Evolutionary conservation across 2,888 invertebrate species (phyloP), one percentile per base, ranked within the genome.

Genomic region (Trichopoda pennipes): DNA sequence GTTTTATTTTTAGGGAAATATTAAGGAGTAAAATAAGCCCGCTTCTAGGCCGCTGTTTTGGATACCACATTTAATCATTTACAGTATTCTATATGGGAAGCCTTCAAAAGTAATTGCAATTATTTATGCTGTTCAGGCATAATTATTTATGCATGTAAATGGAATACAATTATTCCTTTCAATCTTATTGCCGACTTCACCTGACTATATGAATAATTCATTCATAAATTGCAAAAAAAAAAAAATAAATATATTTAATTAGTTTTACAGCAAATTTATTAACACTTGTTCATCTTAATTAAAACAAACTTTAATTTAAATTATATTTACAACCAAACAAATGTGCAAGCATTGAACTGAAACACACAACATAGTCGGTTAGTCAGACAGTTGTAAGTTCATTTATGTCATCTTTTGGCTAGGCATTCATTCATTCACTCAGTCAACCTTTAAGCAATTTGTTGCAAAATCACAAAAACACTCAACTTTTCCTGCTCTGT

Each of bases 401-500:
- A n/a, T 12, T 32, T 23, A 75, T 19, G 2, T 55, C 55, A 55
- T 56, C 9, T n/a, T 42, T 61, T 23, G 51, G 42, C 9, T 53
- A 28, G 53, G 4, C 47, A 56, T 32, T 19, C 73, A 49, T 28
- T 3, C 49, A 64, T 8, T 56, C 49, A 64, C 4, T 56, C 38
- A 21, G 64, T 28, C 56, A 70, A 69, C 70, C 55, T 77, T 76
- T 35, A 76, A 76, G 53, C 47, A 76, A 76, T 76, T 76, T 76
- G 60, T 68, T 68, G 68, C 53, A 76, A 76, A 60, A 68, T 55
- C 44, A 69, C 53, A 76, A 76, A 60, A 68, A 61, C 44, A 69
- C 61, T 76, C 69, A 44, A 63, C 38, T 70, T 70, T 70, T 63
- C 44, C 47, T 38, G 7, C 42, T 69, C 23, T 63, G 47, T 61